A percentile compares a stretch with the other conserved stretches of the same genome.
Evolutionary conservation across 1,140 invertebrate genomes (phyloP).

Genomic region (Oryzaephilus surinamensis): DNA sequence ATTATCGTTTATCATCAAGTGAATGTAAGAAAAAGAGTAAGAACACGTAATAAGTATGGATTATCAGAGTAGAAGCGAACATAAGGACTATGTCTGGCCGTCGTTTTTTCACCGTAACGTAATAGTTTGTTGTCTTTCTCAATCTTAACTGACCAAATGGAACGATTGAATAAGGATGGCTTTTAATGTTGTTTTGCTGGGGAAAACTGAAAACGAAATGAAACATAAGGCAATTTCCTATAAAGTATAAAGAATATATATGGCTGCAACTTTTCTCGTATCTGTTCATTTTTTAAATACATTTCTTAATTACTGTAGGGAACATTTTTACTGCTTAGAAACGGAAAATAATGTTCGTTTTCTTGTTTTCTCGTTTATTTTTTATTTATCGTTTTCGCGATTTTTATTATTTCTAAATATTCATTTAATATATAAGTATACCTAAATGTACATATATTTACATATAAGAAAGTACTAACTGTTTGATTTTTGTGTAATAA

Average conservation of each 20-base stretch:
- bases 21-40: conserved; percentile 30
- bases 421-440: no score
- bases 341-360: no score
- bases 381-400: no score
- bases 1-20: conserved; percentile 32
- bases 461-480: no score
- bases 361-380: no score
- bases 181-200: not conserved
- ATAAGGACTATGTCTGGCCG: conserved; percentile 19
- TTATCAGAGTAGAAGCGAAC: conserved; percentile 30
- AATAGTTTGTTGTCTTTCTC: conserved; percentile 5
- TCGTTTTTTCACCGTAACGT: conserved; percentile 8
- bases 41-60: conserved; percentile 35
- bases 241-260: conserved; percentile 31
- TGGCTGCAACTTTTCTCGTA: conserved; percentile 26
- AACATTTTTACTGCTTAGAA: no score
- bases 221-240: conserved; percentile 30
- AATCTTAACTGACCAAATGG: conserved; percentile 1
- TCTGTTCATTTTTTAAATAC: conserved; percentile 29
- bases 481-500: no score
- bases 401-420: no score
- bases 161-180: conserved; percentile 4
- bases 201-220: conserved; percentile 16
- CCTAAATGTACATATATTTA: no score
- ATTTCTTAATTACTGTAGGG: conserved; percentile 30